These are phyloP conservation scores for Oscheius sp. DNA, from an alignment of 1,140 invertebrate species.

Conservation along the genomic window DNA sequence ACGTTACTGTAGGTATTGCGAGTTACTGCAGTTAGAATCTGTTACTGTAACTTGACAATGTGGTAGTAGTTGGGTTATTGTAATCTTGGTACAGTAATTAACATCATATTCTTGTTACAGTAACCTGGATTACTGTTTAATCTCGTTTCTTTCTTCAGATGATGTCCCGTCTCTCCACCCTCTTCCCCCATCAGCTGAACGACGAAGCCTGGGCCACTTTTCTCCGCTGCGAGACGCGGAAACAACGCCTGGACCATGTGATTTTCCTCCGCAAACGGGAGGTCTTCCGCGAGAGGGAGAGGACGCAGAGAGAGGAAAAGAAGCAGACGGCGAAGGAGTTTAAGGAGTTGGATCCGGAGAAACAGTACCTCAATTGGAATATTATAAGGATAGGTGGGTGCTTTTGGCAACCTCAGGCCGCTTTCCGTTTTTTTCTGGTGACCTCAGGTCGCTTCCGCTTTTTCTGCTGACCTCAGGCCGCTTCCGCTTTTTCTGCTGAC, in stretches of 20 bases:
- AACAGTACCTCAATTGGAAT: not conserved
- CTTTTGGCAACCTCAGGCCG: too few relatives aligned
- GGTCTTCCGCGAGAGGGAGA: constrained; percentile 8
- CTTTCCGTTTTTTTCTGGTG: not conserved
- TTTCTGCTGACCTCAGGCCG: too few relatives aligned
- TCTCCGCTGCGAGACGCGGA: not conserved
- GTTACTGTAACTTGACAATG: too few relatives aligned
- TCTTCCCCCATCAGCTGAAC: constrained; percentile 25
- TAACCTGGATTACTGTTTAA: too few relatives aligned
- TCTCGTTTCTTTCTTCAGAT: constrained; percentile 39
- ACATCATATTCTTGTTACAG: too few relatives aligned
- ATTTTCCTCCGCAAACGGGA: constrained; percentile 37
- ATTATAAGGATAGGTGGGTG: not conserved
- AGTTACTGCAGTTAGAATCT: too few relatives aligned
- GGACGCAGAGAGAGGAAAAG: not conserved
- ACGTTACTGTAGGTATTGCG: too few relatives aligned
- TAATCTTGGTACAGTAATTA: too few relatives aligned
- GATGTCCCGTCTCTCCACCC: constrained; percentile 16
- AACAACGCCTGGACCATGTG: constrained; percentile 36
- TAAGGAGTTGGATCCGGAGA: not conserved
- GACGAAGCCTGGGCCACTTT: constrained; percentile 30
- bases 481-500: not conserved
- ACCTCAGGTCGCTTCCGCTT: too few relatives aligned
- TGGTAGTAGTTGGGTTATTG: too few relatives aligned
- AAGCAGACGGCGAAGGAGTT: not conserved